phyloP scores from a whole-genome alignment of 2,113 vertebrate species.

The Pseudorasbora parva region DNA sequence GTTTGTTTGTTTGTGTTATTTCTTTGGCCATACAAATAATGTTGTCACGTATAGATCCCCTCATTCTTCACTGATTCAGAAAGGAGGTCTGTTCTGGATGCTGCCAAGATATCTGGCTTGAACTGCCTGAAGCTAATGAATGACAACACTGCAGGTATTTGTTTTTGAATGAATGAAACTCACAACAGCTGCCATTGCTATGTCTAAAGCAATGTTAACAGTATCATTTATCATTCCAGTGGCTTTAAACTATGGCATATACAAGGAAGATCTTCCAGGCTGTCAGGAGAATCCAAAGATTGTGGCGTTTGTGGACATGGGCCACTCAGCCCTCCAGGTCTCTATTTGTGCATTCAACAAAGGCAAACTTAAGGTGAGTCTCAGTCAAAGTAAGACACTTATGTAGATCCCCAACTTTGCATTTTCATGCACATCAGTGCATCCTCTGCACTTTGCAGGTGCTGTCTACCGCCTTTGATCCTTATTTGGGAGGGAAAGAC shows the following conservation, averaged over 20 bases:
- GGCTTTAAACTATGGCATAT: conserved; percentile 82
- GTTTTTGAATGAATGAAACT: conserved; percentile 46
- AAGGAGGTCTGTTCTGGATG: conserved; percentile 80
- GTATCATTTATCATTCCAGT: conserved; percentile 68
- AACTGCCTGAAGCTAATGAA: conserved; percentile 84
- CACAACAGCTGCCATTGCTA: background rate
- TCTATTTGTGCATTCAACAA: conserved; percentile 83
- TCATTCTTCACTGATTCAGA: conserved; percentile 86
- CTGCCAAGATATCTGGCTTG: conserved; percentile 81
- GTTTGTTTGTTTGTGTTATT: conserved; percentile 41
- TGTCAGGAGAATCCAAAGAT: conserved; percentile 79
- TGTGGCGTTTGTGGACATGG: conserved; percentile 84
- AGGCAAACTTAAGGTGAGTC: conserved; percentile 79
- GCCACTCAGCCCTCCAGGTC: conserved; percentile 83
- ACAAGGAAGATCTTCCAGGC: conserved; percentile 81
- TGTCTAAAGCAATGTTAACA: conserved; percentile 11
- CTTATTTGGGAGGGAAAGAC: conserved; percentile 80
- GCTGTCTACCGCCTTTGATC: conserved; percentile 84
- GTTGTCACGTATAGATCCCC: conserved; percentile 71
- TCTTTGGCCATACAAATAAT: conserved; percentile 33
- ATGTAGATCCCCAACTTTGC: background rate
- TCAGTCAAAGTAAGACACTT: background rate
- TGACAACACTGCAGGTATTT: conserved; percentile 82
- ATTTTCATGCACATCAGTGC: background rate
- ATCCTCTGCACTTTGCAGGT: conserved; percentile 70